Evolutionary conservation across 2,797 vertebrate species (phyloP).

Genomic region (Falco naumanni): DNA sequence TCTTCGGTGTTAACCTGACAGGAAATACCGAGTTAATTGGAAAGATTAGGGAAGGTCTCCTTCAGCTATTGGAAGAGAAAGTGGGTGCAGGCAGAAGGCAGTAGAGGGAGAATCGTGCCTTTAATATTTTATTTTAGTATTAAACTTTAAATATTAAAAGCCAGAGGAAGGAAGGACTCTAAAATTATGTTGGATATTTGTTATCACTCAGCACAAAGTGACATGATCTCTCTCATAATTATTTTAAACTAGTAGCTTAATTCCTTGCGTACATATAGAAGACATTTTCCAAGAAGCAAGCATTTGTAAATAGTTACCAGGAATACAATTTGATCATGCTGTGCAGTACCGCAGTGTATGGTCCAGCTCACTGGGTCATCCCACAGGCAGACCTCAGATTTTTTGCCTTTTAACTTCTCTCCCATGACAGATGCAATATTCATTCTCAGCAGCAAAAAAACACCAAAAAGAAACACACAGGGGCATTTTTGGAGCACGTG

Average conservation of each 20-base stretch:
- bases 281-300: constrained; percentile 8
- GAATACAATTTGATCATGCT: not conserved
- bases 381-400: not conserved
- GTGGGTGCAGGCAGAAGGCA: not conserved
- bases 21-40: constrained; percentile 72
- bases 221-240: not conserved
- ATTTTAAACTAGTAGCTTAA: constrained; percentile 5
- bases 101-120: not conserved
- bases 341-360: not conserved
- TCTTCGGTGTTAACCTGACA: constrained; percentile 49
- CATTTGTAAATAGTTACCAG: constrained; percentile 28
- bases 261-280: not conserved
- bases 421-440: not conserved
- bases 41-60: constrained; percentile 67
- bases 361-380: not conserved
- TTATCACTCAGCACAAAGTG: constrained; percentile 13
- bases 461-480: not conserved
- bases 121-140: not conserved
- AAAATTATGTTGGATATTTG: constrained; percentile 2
- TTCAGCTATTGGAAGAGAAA: constrained; percentile 30
- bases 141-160: constrained; percentile 7
- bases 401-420: not conserved
- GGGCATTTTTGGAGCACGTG: not conserved
- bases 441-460: not conserved
- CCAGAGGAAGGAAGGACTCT: not conserved